phyloP scores from a whole-genome alignment of 2,113 vertebrate genomes.

The Bubo bubo region DNA sequence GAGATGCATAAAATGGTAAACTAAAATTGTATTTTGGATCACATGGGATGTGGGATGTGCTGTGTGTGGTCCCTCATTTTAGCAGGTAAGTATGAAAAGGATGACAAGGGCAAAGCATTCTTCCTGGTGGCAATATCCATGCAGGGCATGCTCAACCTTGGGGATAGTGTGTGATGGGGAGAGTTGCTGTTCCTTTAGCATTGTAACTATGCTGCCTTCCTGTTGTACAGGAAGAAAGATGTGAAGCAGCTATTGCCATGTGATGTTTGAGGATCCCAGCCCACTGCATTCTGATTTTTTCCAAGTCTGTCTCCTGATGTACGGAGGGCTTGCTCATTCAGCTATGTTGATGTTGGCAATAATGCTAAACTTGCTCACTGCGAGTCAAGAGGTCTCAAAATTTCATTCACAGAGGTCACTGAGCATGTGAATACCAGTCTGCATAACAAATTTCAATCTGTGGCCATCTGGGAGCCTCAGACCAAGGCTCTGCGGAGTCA shows the following conservation, averaged over 20 bases:
- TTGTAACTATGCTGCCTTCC: not conserved
- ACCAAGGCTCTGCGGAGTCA: not conserved
- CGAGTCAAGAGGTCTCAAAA: not conserved
- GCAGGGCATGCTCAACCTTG: not conserved
- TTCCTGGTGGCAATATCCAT: not conserved
- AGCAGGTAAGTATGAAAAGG: not conserved
- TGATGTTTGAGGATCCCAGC: not conserved
- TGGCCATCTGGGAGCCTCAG: not conserved
- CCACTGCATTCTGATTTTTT: not conserved
- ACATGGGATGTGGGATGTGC: not conserved
- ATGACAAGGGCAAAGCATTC: not conserved
- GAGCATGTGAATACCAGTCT: not conserved
- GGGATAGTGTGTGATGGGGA: not conserved
- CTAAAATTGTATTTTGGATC: not conserved
- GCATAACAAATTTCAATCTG: not conserved
- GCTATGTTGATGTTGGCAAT: not conserved
- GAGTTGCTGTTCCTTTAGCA: not conserved
- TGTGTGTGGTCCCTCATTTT: not conserved
- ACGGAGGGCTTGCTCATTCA: not conserved
- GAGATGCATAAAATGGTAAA: not conserved
- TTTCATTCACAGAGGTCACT: not conserved
- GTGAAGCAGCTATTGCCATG: not conserved
- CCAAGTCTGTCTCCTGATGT: accelerated
- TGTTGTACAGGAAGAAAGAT: not conserved
- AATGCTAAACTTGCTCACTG: not conserved